A percentile compares a stretch with the other conserved stretches of the same genome.
phyloP scores from a whole-genome alignment of 2,797 vertebrate genomes.

The Strix occidentalis region DNA sequence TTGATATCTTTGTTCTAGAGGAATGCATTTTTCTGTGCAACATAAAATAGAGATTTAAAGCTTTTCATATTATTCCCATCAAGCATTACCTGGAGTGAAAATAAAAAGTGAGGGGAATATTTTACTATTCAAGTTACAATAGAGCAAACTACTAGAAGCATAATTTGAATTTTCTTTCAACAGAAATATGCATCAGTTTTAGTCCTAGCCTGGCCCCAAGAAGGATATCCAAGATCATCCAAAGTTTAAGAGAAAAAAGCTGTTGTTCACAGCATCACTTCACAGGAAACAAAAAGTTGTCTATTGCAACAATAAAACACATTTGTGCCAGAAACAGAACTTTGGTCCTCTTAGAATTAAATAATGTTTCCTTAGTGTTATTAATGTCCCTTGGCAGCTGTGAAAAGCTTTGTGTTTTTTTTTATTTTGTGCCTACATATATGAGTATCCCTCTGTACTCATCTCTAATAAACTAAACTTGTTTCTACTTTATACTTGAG shows the following conservation, averaged over 20 bases:
- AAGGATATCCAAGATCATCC: not conserved
- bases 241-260: not conserved
- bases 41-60: not conserved
- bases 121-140: not conserved
- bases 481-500: not conserved
- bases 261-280: not conserved
- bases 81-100: conserved; percentile 15
- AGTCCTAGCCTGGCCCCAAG: not conserved
- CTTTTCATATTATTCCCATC: conserved; percentile 17
- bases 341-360: not conserved
- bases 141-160: not conserved
- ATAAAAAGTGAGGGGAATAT: not conserved
- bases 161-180: not conserved
- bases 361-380: not conserved
- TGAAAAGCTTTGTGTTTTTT: not conserved
- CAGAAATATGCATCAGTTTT: not conserved
- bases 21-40: conserved; percentile 22
- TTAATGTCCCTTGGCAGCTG: not conserved
- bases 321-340: not conserved
- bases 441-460: not conserved
- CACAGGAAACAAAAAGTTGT: not conserved
- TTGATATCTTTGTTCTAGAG: conserved; percentile 46
- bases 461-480: not conserved
- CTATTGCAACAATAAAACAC: not conserved
- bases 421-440: not conserved